A percentile compares a stretch with the other conserved stretches of the same genome.
These are phyloP conservation scores for Zapornia atra DNA, from an alignment of 2,113 vertebrate species.

Conservation along the genomic window DNA sequence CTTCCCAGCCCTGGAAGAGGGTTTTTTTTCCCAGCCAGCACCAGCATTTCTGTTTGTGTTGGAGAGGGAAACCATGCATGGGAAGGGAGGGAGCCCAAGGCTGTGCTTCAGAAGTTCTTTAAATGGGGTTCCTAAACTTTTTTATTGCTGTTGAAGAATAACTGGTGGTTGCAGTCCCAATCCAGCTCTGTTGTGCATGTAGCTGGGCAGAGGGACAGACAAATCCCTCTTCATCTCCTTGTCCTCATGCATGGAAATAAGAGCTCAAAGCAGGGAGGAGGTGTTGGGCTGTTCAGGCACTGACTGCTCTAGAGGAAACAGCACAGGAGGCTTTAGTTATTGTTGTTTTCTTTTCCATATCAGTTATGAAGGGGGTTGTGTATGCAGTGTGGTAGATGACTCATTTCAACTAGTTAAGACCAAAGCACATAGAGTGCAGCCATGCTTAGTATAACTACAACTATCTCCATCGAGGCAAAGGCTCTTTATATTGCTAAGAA, in stretches of 20 bases:
- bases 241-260: accelerated
- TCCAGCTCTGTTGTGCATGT: background rate
- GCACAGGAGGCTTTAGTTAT: background rate
- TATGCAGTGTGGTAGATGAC: background rate
- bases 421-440: background rate
- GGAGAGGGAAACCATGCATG: background rate
- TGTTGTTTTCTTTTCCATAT: background rate
- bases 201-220: background rate
- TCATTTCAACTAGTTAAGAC: background rate
- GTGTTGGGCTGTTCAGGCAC: background rate
- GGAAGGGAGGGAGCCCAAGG: background rate
- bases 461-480: background rate
- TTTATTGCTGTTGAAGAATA: background rate
- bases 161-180: background rate
- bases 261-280: background rate
- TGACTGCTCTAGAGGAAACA: background rate
- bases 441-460: background rate
- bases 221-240: background rate
- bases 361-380: background rate
- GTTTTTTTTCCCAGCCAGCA: accelerated
- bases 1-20: background rate
- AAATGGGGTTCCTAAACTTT: background rate
- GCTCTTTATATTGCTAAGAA: background rate
- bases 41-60: background rate
- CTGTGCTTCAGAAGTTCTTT: background rate